Evolutionary conservation across 1,140 invertebrate species (phyloP).

Genomic region (Drosophila auraria): DNA sequence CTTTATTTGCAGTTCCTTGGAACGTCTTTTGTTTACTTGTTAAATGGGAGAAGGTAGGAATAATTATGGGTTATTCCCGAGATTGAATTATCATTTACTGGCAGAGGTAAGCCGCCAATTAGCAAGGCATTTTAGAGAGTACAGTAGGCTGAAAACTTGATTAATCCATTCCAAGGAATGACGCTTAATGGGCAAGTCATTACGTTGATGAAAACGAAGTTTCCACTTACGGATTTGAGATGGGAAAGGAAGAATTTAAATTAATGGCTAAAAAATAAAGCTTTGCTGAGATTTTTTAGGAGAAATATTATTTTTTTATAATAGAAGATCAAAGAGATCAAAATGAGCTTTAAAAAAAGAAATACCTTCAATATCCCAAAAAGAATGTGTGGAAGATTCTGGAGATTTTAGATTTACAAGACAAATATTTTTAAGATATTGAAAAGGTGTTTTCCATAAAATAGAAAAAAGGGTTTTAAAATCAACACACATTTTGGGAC

Average conservation of each 20-base stretch:
- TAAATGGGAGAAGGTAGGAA: constrained; percentile 33
- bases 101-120: constrained; percentile 39
- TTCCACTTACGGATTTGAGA: background rate
- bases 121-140: constrained; percentile 31
- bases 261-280: background rate
- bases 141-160: constrained; percentile 8
- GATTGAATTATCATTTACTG: constrained; percentile 43
- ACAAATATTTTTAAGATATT: background rate
- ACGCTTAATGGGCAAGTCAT: constrained; percentile 1
- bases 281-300: background rate
- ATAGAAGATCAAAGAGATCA: background rate
- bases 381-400: background rate
- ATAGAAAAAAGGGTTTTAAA: too few relatives aligned
- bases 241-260: background rate
- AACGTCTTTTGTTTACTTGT: constrained; percentile 40
- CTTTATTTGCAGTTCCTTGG: constrained; percentile 21
- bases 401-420: background rate
- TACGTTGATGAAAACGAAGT: background rate
- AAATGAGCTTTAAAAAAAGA: background rate
- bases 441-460: too few relatives aligned
- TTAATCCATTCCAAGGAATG: constrained; percentile 4
- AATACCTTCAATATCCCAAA: too few relatives aligned
- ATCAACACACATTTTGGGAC: background rate
- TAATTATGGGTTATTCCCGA: constrained; percentile 30
- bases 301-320: background rate